These are phyloP conservation scores for Zele albiditarsus DNA, from an alignment of 2,888 invertebrate genomes.

Conservation along the genomic window DNA sequence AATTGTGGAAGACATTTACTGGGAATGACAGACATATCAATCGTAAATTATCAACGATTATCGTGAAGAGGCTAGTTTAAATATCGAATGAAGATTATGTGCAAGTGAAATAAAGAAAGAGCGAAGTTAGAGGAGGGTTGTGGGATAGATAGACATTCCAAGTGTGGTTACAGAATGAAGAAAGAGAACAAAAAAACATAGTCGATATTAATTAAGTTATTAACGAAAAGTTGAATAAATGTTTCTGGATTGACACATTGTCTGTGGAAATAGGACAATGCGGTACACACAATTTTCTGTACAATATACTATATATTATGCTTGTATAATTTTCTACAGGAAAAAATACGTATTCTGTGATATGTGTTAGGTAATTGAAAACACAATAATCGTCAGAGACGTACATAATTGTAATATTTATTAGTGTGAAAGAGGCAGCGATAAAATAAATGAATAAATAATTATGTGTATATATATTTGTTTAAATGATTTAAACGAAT, in stretches of 20 bases:
- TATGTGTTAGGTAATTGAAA: constrained; percentile 68
- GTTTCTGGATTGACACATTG: background rate
- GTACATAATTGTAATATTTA: constrained; percentile 61
- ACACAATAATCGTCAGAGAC: constrained; percentile 61
- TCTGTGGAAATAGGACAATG: background rate
- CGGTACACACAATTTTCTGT: constrained; percentile 46
- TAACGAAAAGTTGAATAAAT: background rate
- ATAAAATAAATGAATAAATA: constrained; percentile 38
- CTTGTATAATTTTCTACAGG: constrained; percentile 60
- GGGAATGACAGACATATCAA: constrained; percentile 21
- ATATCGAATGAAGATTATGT: constrained; percentile 24
- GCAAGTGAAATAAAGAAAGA: background rate
- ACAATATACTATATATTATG: constrained; percentile 53
- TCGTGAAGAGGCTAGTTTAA: constrained; percentile 31
- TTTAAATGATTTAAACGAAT: background rate
- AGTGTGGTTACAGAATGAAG: constrained; percentile 40
- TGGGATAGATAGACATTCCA: constrained; percentile 45
- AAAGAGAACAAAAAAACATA: constrained; percentile 5
- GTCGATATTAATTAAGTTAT: constrained; percentile 2
- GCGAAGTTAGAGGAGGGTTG: constrained; percentile 34
- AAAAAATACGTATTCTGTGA: constrained; percentile 69
- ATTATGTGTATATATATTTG: background rate
- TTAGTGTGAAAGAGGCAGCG: constrained; percentile 54
- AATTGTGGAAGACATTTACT: constrained; percentile 9
- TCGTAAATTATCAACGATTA: constrained; percentile 14